These are phyloP conservation scores for Uromys caudimaculatus DNA, from an alignment of 2,797 vertebrate genomes.

Conservation along the genomic window DNA sequence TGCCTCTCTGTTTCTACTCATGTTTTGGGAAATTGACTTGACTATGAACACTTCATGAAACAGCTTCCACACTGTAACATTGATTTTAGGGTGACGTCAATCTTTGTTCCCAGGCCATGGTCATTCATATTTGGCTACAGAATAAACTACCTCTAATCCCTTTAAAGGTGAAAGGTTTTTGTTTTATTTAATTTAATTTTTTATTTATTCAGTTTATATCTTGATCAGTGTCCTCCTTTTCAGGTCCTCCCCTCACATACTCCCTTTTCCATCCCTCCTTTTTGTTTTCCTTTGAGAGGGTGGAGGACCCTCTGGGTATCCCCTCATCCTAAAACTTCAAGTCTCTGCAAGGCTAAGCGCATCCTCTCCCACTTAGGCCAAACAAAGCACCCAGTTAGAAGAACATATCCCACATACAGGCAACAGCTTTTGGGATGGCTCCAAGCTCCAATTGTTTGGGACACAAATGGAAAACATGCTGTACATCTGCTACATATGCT, in stretches of 20 bases:
- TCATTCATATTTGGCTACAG: background rate
- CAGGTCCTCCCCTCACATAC: background rate
- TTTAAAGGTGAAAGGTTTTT: background rate
- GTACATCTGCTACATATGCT: background rate
- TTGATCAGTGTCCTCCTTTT: background rate
- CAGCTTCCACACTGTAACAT: background rate
- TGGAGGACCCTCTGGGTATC: background rate
- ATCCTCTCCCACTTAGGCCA: too few relatives aligned
- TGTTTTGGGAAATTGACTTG: background rate
- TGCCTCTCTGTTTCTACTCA: too few relatives aligned
- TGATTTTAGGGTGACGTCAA: background rate
- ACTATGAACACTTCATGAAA: background rate
- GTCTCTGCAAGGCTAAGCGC: background rate
- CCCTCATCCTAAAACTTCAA: background rate
- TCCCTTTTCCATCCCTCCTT: background rate
- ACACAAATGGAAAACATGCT: background rate
- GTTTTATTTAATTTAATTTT: background rate
- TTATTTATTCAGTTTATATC: background rate
- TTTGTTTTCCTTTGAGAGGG: background rate
- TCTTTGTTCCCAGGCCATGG: background rate
- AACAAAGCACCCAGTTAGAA: too few relatives aligned
- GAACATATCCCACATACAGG: background rate
- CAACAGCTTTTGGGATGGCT: background rate
- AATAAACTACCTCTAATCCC: background rate
- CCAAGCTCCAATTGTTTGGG: background rate